Evolutionary conservation across 2,113 vertebrate species (phyloP), one percentile per base, ranked within the genome.

Genomic region (Promerops cafer): DNA sequence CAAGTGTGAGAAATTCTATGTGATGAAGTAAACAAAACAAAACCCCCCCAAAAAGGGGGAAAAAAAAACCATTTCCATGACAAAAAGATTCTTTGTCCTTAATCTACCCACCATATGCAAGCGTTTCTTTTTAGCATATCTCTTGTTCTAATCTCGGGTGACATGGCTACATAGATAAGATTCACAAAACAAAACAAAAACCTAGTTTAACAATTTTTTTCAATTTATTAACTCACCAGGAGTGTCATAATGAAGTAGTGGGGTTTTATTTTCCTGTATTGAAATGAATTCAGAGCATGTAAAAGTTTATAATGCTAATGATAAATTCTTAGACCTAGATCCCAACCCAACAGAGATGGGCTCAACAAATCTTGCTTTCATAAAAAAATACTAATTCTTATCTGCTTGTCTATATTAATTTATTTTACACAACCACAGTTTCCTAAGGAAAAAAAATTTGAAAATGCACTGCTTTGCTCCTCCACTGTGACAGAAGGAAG

Each of bases 1-100:
- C 98, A 98, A 99, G 98, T 99, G 99, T 99, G 98, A 98, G 98
- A 99, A 98, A 99, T 98, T 99, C 98, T 98, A 98, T 98, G 99
- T 99, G 98, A 98, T 98, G 98, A 98, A 98, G 98, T 98, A 99
- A 99, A 99, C 98, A 99, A 98, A 98, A 98, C 98, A 97, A 97
- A 97, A 90, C 87, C 90, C 93, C 95, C 89, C 80, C 90, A 94
- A 96, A 94, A 92, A 54, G 15, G 42, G 60, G 1, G 13, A 56
- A 95, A 93, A 95, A 91, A 97, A 98, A 96, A 97, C 6, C 91
- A 99, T 99, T 99, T 99, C 98, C 99, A 99, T 99, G 97, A 99
- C 99, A 99, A 99, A 98, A 99, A 99, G 98, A 98, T 96, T 98
- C 98, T 98, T 98, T 98, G 98, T 98, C 98, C 98, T 97, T 98